phyloP scores from a whole-genome alignment of 2,797 vertebrate species.

The Rachycentron canadum region DNA sequence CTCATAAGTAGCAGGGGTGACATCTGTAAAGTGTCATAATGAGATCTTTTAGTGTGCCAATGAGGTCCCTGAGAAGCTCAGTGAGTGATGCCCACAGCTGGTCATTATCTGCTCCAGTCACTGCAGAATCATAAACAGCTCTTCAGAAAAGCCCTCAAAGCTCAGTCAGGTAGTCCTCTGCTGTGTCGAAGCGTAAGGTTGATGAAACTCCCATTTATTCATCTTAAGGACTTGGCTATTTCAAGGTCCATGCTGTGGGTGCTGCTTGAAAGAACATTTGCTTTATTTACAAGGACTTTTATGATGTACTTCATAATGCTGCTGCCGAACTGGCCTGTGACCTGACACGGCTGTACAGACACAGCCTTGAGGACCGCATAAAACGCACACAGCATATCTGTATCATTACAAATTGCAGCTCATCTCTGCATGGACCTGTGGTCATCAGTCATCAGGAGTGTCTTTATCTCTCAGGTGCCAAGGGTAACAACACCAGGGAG shows the following conservation, averaged over 20 bases:
- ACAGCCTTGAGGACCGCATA: constrained; percentile 74
- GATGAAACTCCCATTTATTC: constrained; percentile 65
- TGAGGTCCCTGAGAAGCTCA: constrained; percentile 66
- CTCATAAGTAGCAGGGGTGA: constrained; percentile 74
- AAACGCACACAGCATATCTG: constrained; percentile 68
- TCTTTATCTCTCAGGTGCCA: constrained; percentile 80
- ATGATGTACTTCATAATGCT: constrained; percentile 64
- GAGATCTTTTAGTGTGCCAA: constrained; percentile 75
- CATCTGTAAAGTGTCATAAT: constrained; percentile 83
- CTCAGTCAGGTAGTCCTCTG: constrained; percentile 42
- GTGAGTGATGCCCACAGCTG: constrained; percentile 75
- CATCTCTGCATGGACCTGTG: constrained; percentile 59
- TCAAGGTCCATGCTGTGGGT: constrained; percentile 53
- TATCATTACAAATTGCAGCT: constrained; percentile 69
- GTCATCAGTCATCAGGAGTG: constrained; percentile 75
- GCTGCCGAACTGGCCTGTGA: constrained; percentile 63
- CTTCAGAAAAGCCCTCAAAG: constrained; percentile 50
- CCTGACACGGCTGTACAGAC: constrained; percentile 66
- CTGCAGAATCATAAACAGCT: constrained; percentile 75
- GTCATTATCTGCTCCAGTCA: constrained; percentile 79
- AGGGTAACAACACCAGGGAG: constrained; percentile 74
- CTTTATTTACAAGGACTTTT: constrained; percentile 82
- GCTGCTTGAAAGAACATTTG: constrained; percentile 63
- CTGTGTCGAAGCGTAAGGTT: constrained; percentile 21
- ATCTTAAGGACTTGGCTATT: constrained; percentile 49